Evolutionary conservation across 2,797 vertebrate species (phyloP).

Genomic region (Botia almorhae): DNA sequence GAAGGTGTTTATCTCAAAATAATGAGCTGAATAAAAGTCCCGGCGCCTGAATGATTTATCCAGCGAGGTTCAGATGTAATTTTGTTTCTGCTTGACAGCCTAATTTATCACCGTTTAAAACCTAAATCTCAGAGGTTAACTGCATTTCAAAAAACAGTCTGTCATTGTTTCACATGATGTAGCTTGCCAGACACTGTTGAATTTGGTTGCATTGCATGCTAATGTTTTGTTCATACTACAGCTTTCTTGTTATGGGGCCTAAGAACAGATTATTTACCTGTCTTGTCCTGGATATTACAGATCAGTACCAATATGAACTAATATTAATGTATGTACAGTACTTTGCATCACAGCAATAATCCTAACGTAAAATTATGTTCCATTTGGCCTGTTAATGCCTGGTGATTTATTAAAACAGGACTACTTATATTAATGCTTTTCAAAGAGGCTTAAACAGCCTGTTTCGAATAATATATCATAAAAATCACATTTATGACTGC

Average conservation of each 20-base stretch:
- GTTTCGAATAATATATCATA: neutral
- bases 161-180: conserved; percentile 14
- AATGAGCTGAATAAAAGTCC: conserved; percentile 40
- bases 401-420: neutral
- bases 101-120: conserved; percentile 36
- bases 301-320: neutral
- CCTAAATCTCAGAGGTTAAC: conserved; percentile 26
- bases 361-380: neutral
- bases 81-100: conserved; percentile 29
- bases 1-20: conserved; percentile 46
- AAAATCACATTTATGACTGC: neutral
- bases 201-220: neutral
- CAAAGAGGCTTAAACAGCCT: neutral
- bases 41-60: conserved; percentile 26
- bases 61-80: conserved; percentile 31
- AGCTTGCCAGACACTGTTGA: neutral
- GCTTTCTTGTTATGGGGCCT: neutral
- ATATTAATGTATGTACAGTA: neutral
- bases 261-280: neutral
- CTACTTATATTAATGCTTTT: neutral
- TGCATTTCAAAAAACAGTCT: conserved; percentile 20
- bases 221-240: neutral
- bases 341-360: neutral
- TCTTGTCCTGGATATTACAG: neutral
- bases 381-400: neutral